These are phyloP conservation scores for Drosophila nebulosa DNA, from an alignment of 1,140 invertebrate genomes.

Conservation along the genomic window DNA sequence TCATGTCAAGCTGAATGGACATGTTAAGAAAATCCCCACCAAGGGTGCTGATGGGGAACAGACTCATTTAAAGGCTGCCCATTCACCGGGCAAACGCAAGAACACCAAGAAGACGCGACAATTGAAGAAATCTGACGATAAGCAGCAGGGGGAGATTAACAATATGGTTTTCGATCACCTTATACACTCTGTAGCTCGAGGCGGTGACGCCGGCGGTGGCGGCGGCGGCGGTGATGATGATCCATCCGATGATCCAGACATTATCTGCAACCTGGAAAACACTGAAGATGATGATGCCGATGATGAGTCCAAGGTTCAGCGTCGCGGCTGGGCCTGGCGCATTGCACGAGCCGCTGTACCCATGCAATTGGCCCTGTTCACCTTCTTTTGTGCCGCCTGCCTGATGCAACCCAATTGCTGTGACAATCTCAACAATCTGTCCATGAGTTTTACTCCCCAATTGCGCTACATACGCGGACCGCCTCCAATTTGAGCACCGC, in stretches of 20 bases:
- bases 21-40: constrained; percentile 18
- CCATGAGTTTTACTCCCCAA: constrained; percentile 90
- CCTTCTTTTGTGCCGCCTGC: constrained; percentile 90
- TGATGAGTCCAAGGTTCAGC: constrained; percentile 82
- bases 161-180: constrained; percentile 15
- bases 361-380: constrained; percentile 90
- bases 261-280: constrained; percentile 63
- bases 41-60: not conserved
- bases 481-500: constrained; percentile 88
- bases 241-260: constrained; percentile 71
- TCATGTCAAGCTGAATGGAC: constrained; percentile 23
- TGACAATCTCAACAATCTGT: constrained; percentile 91
- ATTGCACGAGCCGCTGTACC: constrained; percentile 89
- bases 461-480: constrained; percentile 92
- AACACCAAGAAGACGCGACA: constrained; percentile 41
- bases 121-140: not conserved
- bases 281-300: constrained; percentile 39
- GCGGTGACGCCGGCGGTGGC: constrained; percentile 37
- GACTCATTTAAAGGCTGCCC: constrained; percentile 1
- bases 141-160: constrained; percentile 29
- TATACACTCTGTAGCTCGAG: constrained; percentile 30
- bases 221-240: constrained; percentile 55
- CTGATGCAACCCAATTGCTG: constrained; percentile 92
- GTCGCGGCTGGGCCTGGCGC: constrained; percentile 87
- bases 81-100: constrained; percentile 44